phyloP scores from a whole-genome alignment of 2,113 vertebrate species.

The Acanthisitta chloris region DNA sequence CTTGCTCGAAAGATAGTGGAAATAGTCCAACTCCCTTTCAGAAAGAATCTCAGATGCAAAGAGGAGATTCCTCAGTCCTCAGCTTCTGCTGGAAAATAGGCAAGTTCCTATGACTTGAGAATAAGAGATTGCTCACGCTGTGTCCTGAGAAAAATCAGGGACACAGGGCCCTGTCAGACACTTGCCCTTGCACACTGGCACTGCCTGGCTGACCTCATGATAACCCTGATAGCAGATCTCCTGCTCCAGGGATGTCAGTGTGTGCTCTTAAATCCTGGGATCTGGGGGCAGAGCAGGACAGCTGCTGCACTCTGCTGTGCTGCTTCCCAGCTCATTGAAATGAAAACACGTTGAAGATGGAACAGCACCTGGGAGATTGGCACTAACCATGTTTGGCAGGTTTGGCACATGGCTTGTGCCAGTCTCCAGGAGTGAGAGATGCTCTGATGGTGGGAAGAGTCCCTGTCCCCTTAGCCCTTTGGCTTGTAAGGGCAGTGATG shows the following conservation, averaged over 20 bases:
- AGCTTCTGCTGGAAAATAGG: neutral
- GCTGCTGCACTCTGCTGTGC: neutral
- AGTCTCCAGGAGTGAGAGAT: accelerated
- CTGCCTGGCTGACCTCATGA: neutral
- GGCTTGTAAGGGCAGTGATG: neutral
- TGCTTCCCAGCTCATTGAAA: neutral
- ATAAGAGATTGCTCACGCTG: neutral
- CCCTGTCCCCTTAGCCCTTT: neutral
- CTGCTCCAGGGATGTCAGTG: neutral
- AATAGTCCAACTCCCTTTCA: neutral
- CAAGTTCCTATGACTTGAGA: neutral
- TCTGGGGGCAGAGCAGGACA: neutral
- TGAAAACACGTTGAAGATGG: neutral
- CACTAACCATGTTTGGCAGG: neutral
- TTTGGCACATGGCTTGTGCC: neutral
- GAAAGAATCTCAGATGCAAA: neutral
- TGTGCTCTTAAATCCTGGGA: neutral
- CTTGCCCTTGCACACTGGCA: neutral
- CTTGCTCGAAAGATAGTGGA: accelerated
- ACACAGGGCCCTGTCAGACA: accelerated
- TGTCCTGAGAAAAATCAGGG: neutral
- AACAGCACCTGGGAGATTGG: neutral
- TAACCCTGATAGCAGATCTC: neutral
- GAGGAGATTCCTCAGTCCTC: neutral
- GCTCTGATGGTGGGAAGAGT: neutral